Evolutionary conservation across 2,888 invertebrate species (phyloP).

Genomic region (Quadriops clusia): DNA sequence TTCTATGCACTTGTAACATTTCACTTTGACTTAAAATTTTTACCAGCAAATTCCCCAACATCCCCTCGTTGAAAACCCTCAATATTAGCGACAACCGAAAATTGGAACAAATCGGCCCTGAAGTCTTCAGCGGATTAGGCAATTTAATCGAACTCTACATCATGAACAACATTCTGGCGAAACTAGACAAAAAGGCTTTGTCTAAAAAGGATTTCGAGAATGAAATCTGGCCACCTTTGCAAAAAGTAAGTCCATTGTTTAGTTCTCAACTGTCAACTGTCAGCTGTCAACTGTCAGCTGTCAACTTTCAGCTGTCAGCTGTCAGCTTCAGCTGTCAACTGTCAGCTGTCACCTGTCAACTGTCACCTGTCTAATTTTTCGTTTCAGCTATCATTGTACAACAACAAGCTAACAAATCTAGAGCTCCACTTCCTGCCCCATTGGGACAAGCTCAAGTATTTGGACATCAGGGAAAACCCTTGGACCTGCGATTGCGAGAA

Average conservation of each 20-base stretch:
- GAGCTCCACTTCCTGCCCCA: conserved; percentile 50
- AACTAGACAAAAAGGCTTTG: conserved; percentile 52
- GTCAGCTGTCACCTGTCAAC: no score
- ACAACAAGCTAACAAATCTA: conserved; percentile 59
- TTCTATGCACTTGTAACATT: background rate
- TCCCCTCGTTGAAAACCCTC: conserved; percentile 50
- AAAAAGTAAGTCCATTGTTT: conserved; percentile 38
- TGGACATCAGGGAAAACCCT: conserved; percentile 62
- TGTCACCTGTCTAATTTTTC: no score
- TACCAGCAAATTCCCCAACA: conserved; percentile 52
- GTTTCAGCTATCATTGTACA: conserved; percentile 54
- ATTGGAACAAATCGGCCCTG: conserved; percentile 43
- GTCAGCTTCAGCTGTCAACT: no score
- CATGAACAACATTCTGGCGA: conserved; percentile 49
- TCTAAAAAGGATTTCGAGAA: conserved; percentile 36
- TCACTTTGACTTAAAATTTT: conserved; percentile 3
- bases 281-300: no score
- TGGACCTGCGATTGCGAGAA: conserved; percentile 73
- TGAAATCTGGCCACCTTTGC: conserved; percentile 52
- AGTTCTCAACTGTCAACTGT: no score
- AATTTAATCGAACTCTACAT: conserved; percentile 47
- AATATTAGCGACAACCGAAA: conserved; percentile 57
- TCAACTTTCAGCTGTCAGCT: no score
- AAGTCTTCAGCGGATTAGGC: conserved; percentile 45
- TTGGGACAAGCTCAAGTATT: conserved; percentile 55